Base-by-base conservation (phyloP, 2,113 vertebrate genomes). In the Sisor rabdophorus region DNA sequence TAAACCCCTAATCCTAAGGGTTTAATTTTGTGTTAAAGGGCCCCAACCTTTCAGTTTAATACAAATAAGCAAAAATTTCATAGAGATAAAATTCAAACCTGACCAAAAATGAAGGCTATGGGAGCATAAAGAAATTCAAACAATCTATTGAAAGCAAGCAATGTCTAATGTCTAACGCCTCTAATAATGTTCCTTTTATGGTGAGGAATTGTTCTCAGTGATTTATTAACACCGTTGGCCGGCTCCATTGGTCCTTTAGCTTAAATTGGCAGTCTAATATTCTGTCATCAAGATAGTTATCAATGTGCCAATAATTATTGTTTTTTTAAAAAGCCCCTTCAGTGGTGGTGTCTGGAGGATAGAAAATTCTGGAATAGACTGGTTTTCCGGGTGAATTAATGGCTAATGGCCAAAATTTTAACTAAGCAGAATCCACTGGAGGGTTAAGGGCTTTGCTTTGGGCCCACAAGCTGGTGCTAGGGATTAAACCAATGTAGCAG, bases 181-280 rank as follows among this genome's bases (percentile, higher is more conserved):
- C n/a, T 20, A 64, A 65, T 47, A n/a, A 24, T 47, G 40, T 47
- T 16, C 24, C 71, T n/a, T 15, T 30, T 26, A 30, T 64, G 59
- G 73, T 10, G 48, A 26, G 59, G 58, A 52, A 17, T 36, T 61
- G 72, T 63, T 63, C 30, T 61, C 47, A n/a, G 17, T 15, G 24
- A 16, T 64, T 75, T 50, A 64, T 75, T 75, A 75, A 30, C 4
- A 22, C 47, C 20, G 36, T n/a, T 52, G 47, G 58, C 22, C 63
- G 10, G 60, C 48, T 13, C n/a, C 30, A 40, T 22, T 65, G 30
- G 3, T 47, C 10, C 20, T 28, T 4, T 17, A 19, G 26, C 40
- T n/a, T 44, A 63, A 50, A 53, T 20, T 32, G 52, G 17, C 9
- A 20, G 16, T 53, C 20, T 20, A 15, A 36, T 16, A 55, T 64